Evolutionary conservation across 2,113 vertebrate genomes (phyloP).

Genomic region (Malurus alboscapulatus): DNA sequence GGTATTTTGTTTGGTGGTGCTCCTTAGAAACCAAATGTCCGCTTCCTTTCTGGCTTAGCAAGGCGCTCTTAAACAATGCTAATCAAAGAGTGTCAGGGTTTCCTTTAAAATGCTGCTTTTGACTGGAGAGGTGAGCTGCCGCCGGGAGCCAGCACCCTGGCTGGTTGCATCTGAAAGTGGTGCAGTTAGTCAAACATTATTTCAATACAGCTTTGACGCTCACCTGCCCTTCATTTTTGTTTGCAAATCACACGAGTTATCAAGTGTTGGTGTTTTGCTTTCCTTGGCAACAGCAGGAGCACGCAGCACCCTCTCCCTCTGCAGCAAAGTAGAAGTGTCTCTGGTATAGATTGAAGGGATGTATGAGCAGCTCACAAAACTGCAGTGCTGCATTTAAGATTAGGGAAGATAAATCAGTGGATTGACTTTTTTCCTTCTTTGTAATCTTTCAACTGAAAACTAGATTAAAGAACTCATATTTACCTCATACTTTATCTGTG

Average conservation of each 20-base stretch:
- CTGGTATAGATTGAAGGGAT: background rate
- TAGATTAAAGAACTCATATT: rapidly evolving
- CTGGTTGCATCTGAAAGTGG: background rate
- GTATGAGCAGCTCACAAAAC: background rate
- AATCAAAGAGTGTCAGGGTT: conserved; percentile 27
- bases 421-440: background rate
- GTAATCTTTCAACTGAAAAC: background rate
- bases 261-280: background rate
- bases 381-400: background rate
- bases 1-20: conserved; percentile 73
- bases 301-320: rapidly evolving
- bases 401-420: background rate
- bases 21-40: conserved; percentile 72
- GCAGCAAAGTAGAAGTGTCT: background rate
- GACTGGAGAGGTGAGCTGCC: background rate
- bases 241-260: background rate
- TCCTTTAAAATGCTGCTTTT: conserved; percentile 53
- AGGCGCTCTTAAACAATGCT: conserved; percentile 70
- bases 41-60: conserved; percentile 76
- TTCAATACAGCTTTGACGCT: background rate
- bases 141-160: background rate
- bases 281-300: background rate
- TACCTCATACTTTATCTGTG: background rate
- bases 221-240: background rate
- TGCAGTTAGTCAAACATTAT: background rate